phyloP scores from a whole-genome alignment of 1,140 invertebrate genomes.

The Drosophila mauritiana region DNA sequence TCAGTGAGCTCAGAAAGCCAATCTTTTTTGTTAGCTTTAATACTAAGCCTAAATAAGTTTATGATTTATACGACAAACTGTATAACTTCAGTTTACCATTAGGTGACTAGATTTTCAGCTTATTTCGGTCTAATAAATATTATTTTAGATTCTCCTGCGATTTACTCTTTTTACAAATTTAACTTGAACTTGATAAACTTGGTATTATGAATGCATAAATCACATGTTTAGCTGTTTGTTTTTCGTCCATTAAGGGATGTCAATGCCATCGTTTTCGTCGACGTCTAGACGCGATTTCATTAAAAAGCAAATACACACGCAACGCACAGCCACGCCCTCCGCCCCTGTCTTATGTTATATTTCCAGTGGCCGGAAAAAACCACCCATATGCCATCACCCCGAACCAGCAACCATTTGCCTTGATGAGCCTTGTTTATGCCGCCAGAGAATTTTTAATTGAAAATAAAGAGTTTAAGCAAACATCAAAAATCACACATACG shows the following conservation, averaged over 20 bases:
- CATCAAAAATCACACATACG: constrained; percentile 64
- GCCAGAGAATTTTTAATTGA: constrained; percentile 58
- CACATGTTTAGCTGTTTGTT: constrained; percentile 19
- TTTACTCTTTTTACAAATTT: too few relatives aligned
- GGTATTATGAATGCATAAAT: constrained; percentile 16
- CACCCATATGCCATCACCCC: background rate
- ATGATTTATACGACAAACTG: too few relatives aligned
- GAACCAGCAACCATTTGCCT: background rate
- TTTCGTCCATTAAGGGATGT: constrained; percentile 42
- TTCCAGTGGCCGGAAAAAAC: background rate
- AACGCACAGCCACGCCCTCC: constrained; percentile 11
- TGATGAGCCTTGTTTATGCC: constrained; percentile 36
- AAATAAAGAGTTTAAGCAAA: constrained; percentile 69
- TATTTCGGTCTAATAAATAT: too few relatives aligned
- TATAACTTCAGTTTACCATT: too few relatives aligned
- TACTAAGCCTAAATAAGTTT: too few relatives aligned
- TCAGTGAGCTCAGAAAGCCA: background rate
- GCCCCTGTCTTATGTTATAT: background rate
- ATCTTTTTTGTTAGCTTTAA: background rate
- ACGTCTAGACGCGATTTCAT: constrained; percentile 61
- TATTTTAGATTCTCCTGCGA: too few relatives aligned
- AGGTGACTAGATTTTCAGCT: too few relatives aligned
- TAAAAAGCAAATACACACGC: constrained; percentile 35
- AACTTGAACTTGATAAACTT: background rate
- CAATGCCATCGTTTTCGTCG: constrained; percentile 21